phyloP scores from a whole-genome alignment of 1,140 invertebrate species.

The Pachyrhynchus sulphureomaculatus region DNA sequence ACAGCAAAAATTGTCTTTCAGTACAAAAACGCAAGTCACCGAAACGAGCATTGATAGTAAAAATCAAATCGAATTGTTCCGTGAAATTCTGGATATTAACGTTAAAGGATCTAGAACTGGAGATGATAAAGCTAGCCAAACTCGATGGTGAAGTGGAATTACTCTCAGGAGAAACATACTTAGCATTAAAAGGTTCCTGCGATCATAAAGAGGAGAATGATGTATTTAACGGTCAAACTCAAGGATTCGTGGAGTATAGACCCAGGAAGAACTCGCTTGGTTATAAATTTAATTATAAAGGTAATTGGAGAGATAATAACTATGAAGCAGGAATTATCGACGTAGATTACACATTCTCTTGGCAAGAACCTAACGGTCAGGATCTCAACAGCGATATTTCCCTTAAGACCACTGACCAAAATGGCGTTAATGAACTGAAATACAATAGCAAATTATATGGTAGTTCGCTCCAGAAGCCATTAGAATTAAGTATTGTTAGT shows the following conservation, averaged over 20 bases:
- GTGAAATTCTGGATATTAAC: slow-evolving; percentile 59
- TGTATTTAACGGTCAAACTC: slow-evolving; percentile 50
- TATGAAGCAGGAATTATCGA: slow-evolving; percentile 52
- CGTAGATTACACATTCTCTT: slow-evolving; percentile 44
- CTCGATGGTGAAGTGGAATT: slow-evolving; percentile 55
- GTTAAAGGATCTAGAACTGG: slow-evolving; percentile 54
- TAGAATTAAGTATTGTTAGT: slow-evolving; percentile 37
- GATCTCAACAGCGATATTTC: slow-evolving; percentile 50
- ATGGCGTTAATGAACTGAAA: slow-evolving; percentile 38
- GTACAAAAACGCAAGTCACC: slow-evolving; percentile 61
- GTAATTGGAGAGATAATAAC: slow-evolving; percentile 49
- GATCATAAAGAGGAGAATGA: slow-evolving; percentile 48
- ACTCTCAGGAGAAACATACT: slow-evolving; percentile 59
- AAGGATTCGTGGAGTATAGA: slow-evolving; percentile 55
- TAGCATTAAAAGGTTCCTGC: slow-evolving; percentile 55
- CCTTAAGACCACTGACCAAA: slow-evolving; percentile 49
- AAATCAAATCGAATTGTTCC: slow-evolving; percentile 60
- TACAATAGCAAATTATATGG: slow-evolving; percentile 47
- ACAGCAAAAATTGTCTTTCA: slow-evolving; percentile 60
- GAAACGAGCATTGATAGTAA: slow-evolving; percentile 64
- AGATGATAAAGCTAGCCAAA: slow-evolving; percentile 51
- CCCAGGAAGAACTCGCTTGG: slow-evolving; percentile 56
- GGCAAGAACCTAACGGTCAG: slow-evolving; percentile 49
- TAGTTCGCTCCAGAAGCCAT: slow-evolving; percentile 48
- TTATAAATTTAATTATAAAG: slow-evolving; percentile 49